Conservation (phyloP, 1,140 invertebrate species). For the Dinoponera quadriceps region DNA sequence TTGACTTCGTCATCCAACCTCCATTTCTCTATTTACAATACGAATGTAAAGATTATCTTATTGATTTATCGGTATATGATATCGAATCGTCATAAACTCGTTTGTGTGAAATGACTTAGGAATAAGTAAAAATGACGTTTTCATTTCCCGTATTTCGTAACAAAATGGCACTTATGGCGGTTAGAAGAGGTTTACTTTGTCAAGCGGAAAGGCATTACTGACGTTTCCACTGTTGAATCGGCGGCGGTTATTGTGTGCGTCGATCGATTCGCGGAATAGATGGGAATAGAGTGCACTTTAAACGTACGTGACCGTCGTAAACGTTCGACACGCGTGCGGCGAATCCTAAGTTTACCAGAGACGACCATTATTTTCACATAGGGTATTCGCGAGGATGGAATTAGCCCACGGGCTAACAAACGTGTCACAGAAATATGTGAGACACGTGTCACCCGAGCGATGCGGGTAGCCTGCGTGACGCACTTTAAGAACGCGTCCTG, state of each 20-base stretch:
- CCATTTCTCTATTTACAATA: no score
- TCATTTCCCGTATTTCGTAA: slow-evolving; percentile 4
- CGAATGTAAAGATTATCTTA: no score
- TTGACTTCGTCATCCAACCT: no score
- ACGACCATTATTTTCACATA: slow-evolving; percentile 8
- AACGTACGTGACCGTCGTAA: slow-evolving; percentile 46
- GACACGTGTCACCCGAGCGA: background rate
- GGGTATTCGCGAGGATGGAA: background rate
- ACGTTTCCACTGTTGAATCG: background rate
- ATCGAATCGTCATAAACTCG: no score
- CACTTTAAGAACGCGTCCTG: background rate
- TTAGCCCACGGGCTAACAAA: slow-evolving; percentile 13
- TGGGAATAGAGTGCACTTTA: slow-evolving; percentile 5
- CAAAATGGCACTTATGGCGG: background rate
- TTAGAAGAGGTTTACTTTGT: background rate
- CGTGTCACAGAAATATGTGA: slow-evolving; percentile 22
- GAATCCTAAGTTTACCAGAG: slow-evolving; percentile 47
- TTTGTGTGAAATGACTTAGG: no score
- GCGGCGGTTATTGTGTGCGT: background rate
- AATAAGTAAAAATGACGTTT: background rate
- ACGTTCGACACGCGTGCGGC: slow-evolving; percentile 21
- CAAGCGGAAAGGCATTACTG: background rate
- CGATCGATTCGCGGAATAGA: slow-evolving; percentile 47
- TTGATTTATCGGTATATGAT: no score
- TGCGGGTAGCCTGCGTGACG: background rate